Conservation (phyloP, 2,113 vertebrate genomes). For the Rhadina sibilatrix region DNA sequence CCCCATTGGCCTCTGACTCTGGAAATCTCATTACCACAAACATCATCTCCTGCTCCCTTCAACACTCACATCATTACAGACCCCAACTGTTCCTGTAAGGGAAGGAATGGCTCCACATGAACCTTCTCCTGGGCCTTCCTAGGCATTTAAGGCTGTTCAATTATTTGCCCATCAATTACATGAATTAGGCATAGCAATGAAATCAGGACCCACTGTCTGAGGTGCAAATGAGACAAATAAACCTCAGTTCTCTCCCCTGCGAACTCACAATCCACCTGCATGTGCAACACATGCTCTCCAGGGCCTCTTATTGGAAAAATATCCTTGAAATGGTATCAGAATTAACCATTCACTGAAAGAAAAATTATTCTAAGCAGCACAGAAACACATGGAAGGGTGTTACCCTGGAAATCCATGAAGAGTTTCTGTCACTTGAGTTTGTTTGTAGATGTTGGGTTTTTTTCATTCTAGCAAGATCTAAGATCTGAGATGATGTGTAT, state of each 20-base stretch:
- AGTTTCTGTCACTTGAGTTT: not conserved
- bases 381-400: not conserved
- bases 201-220: conserved; percentile 32
- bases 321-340: not conserved
- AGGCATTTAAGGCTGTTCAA: conserved; percentile 11
- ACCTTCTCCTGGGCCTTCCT: conserved; percentile 19
- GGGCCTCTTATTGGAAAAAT: not conserved
- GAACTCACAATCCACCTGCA: not conserved
- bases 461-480: not conserved
- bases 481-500: not conserved
- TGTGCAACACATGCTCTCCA: not conserved
- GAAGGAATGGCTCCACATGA: not conserved
- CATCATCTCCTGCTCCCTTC: conserved; percentile 22
- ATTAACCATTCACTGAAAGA: not conserved
- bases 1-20: not conserved
- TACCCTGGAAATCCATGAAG: not conserved
- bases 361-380: not conserved
- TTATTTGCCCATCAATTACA: conserved; percentile 38
- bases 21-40: conserved; percentile 54
- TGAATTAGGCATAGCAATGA: not conserved
- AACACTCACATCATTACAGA: conserved; percentile 40
- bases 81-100: not conserved
- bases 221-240: conserved; percentile 51
- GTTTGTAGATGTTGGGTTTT: not conserved
- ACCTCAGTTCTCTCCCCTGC: not conserved